A percentile compares a stretch with the other conserved stretches of the same genome.
These are phyloP conservation scores for Coleophora flavipennella DNA, from an alignment of 2,888 invertebrate genomes.

Conservation along the genomic window DNA sequence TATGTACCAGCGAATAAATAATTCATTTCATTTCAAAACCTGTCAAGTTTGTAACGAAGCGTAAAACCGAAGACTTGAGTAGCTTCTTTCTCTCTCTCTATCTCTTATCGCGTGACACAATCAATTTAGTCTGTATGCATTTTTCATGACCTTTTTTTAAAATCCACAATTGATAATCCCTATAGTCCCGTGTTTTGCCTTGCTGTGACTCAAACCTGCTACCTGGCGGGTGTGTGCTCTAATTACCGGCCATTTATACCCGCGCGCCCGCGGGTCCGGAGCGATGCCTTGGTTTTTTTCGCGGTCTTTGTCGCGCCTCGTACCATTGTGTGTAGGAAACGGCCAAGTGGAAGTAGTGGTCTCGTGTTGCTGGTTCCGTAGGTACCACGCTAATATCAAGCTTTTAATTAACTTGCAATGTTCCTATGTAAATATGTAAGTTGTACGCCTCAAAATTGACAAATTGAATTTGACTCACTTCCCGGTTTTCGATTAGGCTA, in stretches of 20 bases:
- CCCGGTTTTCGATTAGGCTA: too few relatives aligned
- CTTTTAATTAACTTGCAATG: slow-evolving; percentile 10
- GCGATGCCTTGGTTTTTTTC: slow-evolving; percentile 52
- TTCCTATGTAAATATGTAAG: too few relatives aligned
- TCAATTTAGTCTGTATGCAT: too few relatives aligned
- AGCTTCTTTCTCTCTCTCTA: too few relatives aligned
- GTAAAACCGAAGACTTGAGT: too few relatives aligned
- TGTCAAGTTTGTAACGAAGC: too few relatives aligned
- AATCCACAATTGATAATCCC: not conserved
- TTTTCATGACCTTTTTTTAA: not conserved
- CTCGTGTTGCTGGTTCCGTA: not conserved
- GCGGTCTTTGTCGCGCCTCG: slow-evolving; percentile 18
- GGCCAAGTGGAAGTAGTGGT: slow-evolving; percentile 16
- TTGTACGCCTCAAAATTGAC: too few relatives aligned
- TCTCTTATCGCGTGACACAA: too few relatives aligned
- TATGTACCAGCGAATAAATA: too few relatives aligned
- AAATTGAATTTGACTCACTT: too few relatives aligned
- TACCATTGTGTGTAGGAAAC: slow-evolving; percentile 45
- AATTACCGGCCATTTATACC: slow-evolving; percentile 66
- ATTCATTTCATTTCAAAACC: too few relatives aligned
- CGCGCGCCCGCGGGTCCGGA: slow-evolving; percentile 43
- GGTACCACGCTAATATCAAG: not conserved
- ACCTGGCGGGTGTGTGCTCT: slow-evolving; percentile 39
- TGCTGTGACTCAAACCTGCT: slow-evolving; percentile 22
- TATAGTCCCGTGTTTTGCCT: slow-evolving; percentile 6